phyloP scores from a whole-genome alignment of 2,888 invertebrate genomes.

The Limnephilus marmoratus region DNA sequence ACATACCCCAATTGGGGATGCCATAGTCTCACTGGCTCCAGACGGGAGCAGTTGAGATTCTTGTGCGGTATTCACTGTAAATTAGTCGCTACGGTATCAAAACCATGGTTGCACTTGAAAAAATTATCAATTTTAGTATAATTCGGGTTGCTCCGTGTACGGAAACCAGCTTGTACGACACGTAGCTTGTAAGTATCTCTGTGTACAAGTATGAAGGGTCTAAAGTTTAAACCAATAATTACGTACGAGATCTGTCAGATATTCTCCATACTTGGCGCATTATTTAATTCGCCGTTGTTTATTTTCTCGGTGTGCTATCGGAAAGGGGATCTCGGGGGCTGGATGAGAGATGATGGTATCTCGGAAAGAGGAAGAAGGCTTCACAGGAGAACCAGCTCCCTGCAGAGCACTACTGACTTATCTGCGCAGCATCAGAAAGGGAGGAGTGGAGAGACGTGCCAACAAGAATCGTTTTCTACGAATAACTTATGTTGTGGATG shows the following conservation, averaged over 20 bases:
- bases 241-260: slow-evolving; percentile 22
- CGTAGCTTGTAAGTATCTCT: no score
- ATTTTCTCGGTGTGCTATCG: slow-evolving; percentile 12
- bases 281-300: slow-evolving; percentile 29
- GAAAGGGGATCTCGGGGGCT: not conserved
- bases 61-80: no score
- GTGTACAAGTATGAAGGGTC: no score
- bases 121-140: no score
- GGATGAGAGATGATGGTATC: slow-evolving; percentile 27
- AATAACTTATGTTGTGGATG: not conserved
- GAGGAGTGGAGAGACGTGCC: slow-evolving; percentile 17
- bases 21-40: no score
- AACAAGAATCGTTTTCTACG: not conserved
- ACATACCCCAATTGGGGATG: no score
- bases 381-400: not conserved
- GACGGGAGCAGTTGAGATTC: no score
- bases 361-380: slow-evolving; percentile 18
- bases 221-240: slow-evolving; percentile 32
- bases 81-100: no score
- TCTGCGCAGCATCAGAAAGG: slow-evolving; percentile 5
- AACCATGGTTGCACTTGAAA: no score
- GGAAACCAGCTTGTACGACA: no score
- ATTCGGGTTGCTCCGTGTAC: no score
- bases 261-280: not conserved
- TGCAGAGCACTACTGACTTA: not conserved